Evolutionary conservation across 2,888 invertebrate genomes (phyloP), one percentile per base, ranked within the genome.

Genomic region (Diarsia brunnea): DNA sequence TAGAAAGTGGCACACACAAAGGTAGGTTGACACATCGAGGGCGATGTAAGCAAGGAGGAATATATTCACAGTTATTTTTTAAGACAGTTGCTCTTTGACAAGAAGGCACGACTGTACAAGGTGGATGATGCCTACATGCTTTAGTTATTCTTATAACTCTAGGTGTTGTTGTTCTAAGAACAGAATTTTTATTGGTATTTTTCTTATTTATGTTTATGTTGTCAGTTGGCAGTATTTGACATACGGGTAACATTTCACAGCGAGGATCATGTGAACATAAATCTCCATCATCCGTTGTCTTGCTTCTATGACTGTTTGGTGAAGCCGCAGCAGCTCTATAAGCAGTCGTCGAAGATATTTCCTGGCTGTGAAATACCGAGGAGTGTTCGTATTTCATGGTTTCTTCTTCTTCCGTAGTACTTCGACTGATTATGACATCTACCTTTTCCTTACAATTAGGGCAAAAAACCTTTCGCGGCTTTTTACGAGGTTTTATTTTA

Each of bases 11-110:
- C 7, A 94, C 93, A 85, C 96, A 95, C 73, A 96, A 81, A 64
- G 96, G 96, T 74, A 95, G 88, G 90, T 96, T 96, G 14, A 96
- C 90, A 85, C 96, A 96, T 69, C 95, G 94, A 60, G 96, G 96
- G 11, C 91, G 93, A 86, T 96, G 96, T 79, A 94, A 87, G 73
- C 96, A 95, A 3, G 95, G 95, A 0, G 95, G 94, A 65, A 96
- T 92, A 83, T 85, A 94, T 87, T 95, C 94, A 81, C 94, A 95
- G 74, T 95, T 94, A 82, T 95, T 95, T 81, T 94, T 93, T 21
- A 95, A 82, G 27, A 95, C 94, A 75, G 91, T 94, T 31, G 91
- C 87, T 84, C 93, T 93, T 89, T 96, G 96, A 87, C 96, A 96
- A 1, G 95, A 95, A 19, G 96, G 96, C n/a, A 94, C 95, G 4